A percentile compares a stretch with the other conserved stretches of the same genome.
Evolutionary conservation across 1,140 invertebrate species (phyloP).

Genomic region (Berghia stephanieae): DNA sequence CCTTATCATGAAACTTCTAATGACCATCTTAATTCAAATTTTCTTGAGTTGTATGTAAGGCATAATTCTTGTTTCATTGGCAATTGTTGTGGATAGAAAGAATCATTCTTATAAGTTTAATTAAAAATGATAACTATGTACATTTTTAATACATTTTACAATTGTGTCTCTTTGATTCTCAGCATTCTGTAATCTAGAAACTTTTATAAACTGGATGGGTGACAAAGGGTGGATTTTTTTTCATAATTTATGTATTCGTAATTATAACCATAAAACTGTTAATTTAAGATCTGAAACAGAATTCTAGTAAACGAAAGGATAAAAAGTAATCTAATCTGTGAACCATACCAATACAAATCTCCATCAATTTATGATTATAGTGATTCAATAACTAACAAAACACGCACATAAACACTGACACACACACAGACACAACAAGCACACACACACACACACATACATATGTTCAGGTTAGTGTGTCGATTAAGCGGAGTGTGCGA

Average conservation of each 20-base stretch:
- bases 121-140: too few relatives aligned
- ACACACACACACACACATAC: background rate
- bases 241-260: background rate
- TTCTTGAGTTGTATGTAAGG: too few relatives aligned
- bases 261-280: background rate
- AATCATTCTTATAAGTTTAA: too few relatives aligned
- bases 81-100: too few relatives aligned
- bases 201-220: too few relatives aligned
- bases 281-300: background rate
- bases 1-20: too few relatives aligned
- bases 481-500: too few relatives aligned
- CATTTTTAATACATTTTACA: too few relatives aligned
- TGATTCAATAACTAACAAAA: background rate
- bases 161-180: too few relatives aligned
- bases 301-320: background rate
- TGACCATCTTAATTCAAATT: too few relatives aligned
- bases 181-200: too few relatives aligned
- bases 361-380: background rate
- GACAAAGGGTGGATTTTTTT: background rate
- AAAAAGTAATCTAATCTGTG: conserved; percentile 10
- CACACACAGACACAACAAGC: conserved; percentile 4
- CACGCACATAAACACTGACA: background rate
- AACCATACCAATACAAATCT: background rate
- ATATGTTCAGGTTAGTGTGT: background rate
- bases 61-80: too few relatives aligned